Percentiles rank a stretch among this genome's conserved stretches.
These are phyloP conservation scores for Stegastes partitus DNA, from an alignment of 2,113 vertebrate species.

Conservation along the genomic window DNA sequence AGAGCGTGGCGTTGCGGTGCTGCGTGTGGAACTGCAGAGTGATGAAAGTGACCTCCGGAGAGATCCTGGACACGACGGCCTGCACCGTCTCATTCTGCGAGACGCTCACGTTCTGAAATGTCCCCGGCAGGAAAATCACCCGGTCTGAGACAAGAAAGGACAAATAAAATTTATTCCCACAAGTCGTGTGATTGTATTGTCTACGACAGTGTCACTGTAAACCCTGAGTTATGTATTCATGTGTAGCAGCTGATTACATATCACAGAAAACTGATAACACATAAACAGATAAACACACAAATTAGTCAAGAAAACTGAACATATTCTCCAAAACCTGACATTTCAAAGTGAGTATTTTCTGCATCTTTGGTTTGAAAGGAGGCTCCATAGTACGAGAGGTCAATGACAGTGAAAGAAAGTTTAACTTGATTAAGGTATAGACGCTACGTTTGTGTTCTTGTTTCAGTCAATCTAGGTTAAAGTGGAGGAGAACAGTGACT, in stretches of 20 bases:
- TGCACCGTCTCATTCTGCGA: conserved; percentile 85
- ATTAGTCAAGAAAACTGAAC: background rate
- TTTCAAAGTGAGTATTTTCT: no score
- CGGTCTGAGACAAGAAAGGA: conserved; percentile 80
- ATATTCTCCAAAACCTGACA: no score
- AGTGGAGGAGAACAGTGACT: background rate
- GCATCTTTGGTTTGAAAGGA: background rate
- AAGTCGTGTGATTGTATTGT: background rate
- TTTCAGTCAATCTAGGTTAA: background rate
- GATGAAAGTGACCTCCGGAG: conserved; percentile 86
- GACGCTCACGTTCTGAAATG: conserved; percentile 89
- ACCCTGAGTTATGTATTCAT: background rate
- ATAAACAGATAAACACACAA: background rate
- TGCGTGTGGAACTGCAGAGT: conserved; percentile 93
- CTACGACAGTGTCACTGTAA: background rate
- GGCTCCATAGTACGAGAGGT: background rate
- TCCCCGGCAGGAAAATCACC: conserved; percentile 90
- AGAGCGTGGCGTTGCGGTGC: conserved; percentile 87
- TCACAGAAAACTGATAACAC: no score
- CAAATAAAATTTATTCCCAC: background rate
- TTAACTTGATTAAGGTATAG: background rate
- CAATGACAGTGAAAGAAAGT: no score
- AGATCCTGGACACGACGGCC: conserved; percentile 87
- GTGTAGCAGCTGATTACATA: no score
- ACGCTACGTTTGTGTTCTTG: background rate